These are phyloP conservation scores for Thyatira batis DNA, from an alignment of 2,888 invertebrate genomes.

Conservation along the genomic window DNA sequence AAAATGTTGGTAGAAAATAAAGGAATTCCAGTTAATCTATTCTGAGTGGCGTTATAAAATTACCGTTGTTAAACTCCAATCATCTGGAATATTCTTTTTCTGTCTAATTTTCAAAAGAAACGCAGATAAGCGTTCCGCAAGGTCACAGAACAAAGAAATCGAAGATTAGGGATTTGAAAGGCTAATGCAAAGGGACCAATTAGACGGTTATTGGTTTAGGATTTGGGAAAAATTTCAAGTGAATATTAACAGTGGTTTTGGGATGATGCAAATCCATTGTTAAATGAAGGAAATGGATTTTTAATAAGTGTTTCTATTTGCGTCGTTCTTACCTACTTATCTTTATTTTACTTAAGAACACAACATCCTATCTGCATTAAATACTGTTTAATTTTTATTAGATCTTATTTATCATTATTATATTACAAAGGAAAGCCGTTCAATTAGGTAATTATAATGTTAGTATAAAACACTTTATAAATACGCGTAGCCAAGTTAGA, in stretches of 20 bases:
- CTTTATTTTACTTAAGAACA: too few relatives aligned
- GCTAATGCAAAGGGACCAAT: neutral
- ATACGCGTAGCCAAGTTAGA: too few relatives aligned
- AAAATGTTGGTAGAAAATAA: neutral
- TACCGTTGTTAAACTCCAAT: slow-evolving; percentile 3
- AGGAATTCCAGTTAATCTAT: neutral
- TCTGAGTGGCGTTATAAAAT: slow-evolving; percentile 2
- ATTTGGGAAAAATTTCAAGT: neutral
- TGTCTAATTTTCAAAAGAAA: neutral
- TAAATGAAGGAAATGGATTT: neutral
- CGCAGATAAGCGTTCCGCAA: neutral
- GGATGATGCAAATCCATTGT: neutral
- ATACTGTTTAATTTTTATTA: too few relatives aligned
- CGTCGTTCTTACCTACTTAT: too few relatives aligned
- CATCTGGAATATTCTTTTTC: neutral
- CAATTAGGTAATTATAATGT: too few relatives aligned
- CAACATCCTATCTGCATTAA: too few relatives aligned
- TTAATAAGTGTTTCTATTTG: too few relatives aligned
- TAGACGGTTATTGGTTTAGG: neutral
- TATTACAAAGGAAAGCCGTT: too few relatives aligned
- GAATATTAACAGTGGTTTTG: neutral
- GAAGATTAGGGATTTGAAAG: slow-evolving; percentile 2
- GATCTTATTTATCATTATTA: too few relatives aligned
- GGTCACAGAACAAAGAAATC: neutral
- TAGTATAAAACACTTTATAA: too few relatives aligned